A percentile compares a stretch with the other conserved stretches of the same genome.
Conservation (phyloP, 2,888 invertebrate species). For the Diarsia brunnea region DNA sequence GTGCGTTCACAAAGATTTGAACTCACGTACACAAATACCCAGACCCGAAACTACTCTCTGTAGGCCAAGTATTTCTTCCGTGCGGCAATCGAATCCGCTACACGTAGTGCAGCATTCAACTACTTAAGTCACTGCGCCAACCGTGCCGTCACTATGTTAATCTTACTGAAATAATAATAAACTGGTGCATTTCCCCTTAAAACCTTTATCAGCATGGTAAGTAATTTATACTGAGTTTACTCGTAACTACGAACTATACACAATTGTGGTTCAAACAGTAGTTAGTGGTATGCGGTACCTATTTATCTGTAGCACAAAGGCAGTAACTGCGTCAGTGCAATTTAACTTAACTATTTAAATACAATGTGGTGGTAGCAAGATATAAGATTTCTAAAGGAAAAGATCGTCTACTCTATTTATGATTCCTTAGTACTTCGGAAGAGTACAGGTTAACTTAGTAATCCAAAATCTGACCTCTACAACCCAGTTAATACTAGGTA, state of each 20-base stretch:
- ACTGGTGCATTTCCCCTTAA: constrained; percentile 4
- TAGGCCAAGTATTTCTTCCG: no score
- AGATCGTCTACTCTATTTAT: neutral
- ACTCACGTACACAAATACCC: no score
- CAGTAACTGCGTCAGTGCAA: constrained; percentile 22
- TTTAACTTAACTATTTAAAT: constrained; percentile 33
- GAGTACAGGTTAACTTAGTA: no score
- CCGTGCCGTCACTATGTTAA: no score
- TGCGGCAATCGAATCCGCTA: no score
- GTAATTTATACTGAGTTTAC: neutral
- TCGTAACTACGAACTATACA: constrained; percentile 11
- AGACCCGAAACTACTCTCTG: no score
- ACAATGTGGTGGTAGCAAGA: neutral
- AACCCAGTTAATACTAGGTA: no score
- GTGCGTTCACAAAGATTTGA: no score
- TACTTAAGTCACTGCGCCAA: no score
- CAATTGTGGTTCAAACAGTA: neutral
- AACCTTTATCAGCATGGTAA: neutral
- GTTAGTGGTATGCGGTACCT: constrained; percentile 27
- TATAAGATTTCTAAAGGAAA: neutral
- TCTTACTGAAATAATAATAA: neutral
- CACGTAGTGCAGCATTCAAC: no score
- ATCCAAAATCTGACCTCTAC: no score
- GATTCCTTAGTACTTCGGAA: neutral
- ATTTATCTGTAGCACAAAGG: constrained; percentile 41